Conservation (phyloP, 2,888 invertebrate genomes). For the Amphipoea lucens region DNA sequence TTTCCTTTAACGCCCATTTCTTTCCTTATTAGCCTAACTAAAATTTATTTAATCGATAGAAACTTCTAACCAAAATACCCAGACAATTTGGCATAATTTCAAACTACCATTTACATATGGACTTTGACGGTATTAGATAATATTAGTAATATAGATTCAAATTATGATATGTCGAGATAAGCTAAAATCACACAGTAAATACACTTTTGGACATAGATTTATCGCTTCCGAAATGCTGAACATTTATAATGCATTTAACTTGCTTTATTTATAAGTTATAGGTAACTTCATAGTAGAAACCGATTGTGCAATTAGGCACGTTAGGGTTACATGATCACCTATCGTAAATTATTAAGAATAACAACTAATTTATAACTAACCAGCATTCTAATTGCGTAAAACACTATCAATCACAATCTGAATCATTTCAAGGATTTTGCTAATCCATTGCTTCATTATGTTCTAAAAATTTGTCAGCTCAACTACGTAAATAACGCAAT, state of each 20-base stretch:
- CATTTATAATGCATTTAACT: conserved; percentile 16
- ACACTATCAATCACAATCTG: neutral
- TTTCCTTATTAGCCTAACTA: neutral
- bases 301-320: conserved; percentile 9
- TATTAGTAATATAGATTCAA: conserved; percentile 16
- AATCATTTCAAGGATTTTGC: neutral
- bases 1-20: neutral
- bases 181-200: conserved; percentile 18
- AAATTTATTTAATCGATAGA: neutral
- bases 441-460: neutral
- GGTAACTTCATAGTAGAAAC: conserved; percentile 13
- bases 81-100: neutral
- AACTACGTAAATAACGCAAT: neutral
- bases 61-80: neutral
- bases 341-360: neutral
- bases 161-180: conserved; percentile 36
- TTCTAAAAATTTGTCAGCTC: neutral
- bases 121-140: conserved; percentile 1
- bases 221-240: conserved; percentile 39
- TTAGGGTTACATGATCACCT: conserved; percentile 4
- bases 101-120: neutral
- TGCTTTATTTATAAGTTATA: conserved; percentile 3
- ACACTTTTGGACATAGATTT: conserved; percentile 35
- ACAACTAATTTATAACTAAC: neutral
- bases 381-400: neutral